Evolutionary conservation across 2,113 vertebrate species (phyloP).

Genomic region (Phylloscopus trochilus): DNA sequence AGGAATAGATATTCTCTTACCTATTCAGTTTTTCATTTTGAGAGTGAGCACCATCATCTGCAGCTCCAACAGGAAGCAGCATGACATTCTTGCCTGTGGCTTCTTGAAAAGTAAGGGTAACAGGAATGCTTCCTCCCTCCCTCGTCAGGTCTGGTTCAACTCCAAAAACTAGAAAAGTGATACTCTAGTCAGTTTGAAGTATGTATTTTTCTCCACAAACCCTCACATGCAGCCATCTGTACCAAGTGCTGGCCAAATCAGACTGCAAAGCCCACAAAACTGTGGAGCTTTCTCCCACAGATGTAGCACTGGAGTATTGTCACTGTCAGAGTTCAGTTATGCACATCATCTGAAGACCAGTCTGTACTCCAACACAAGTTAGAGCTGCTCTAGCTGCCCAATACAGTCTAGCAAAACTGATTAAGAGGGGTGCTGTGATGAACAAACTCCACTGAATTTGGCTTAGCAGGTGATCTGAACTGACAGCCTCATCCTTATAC

Average conservation of each 20-base stretch:
- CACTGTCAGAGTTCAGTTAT: neutral
- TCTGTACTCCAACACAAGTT: neutral
- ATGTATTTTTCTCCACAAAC: neutral
- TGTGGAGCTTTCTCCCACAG: neutral
- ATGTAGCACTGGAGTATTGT: neutral
- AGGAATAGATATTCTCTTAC: constrained; percentile 61
- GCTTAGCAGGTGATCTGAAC: neutral
- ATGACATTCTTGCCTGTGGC: constrained; percentile 94
- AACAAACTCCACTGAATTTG: neutral
- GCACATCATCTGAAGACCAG: neutral
- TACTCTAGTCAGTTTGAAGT: neutral
- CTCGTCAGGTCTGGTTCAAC: constrained; percentile 94
- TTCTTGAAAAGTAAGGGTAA: constrained; percentile 95
- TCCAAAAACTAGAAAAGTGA: constrained; percentile 82
- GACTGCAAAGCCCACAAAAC: neutral
- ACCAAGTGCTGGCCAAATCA: neutral
- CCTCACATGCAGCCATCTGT: neutral
- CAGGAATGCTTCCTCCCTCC: constrained; percentile 95
- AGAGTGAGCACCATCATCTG: constrained; percentile 95
- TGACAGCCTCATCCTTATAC: neutral
- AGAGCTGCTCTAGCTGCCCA: neutral
- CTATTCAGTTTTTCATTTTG: constrained; percentile 98
- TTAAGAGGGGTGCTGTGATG: neutral
- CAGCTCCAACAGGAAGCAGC: constrained; percentile 91
- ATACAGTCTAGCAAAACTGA: neutral